A percentile compares a stretch with the other conserved stretches of the same genome.
Evolutionary conservation across 1,140 invertebrate species (phyloP).

Genomic region (Atta cephalotes): DNA sequence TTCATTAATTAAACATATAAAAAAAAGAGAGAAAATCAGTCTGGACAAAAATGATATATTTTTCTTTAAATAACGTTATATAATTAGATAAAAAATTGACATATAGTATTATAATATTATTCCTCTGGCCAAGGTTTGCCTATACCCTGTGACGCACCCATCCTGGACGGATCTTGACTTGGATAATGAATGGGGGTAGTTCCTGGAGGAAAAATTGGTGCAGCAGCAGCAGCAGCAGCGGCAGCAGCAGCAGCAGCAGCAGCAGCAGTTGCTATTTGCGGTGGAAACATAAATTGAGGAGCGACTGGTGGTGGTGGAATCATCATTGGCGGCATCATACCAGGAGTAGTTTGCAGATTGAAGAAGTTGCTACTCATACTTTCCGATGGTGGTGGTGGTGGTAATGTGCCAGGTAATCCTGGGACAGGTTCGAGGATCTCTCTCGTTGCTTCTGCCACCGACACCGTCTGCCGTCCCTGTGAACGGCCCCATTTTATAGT

Average conservation of each 20-base stretch:
- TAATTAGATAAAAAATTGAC: slow-evolving; percentile 39
- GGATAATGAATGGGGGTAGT: slow-evolving; percentile 94
- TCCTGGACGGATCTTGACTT: slow-evolving; percentile 96
- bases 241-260: slow-evolving; percentile 83
- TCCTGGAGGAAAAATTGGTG: slow-evolving; percentile 86
- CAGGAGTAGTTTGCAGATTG: slow-evolving; percentile 88
- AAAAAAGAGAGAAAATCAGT: background rate
- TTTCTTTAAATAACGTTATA: background rate
- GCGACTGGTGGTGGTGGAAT: slow-evolving; percentile 86
- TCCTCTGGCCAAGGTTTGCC: slow-evolving; percentile 86
- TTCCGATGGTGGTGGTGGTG: slow-evolving; percentile 89
- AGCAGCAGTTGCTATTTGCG: slow-evolving; percentile 83
- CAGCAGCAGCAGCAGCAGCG: slow-evolving; percentile 72
- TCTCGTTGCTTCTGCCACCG: slow-evolving; percentile 85
- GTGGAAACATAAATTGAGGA: slow-evolving; percentile 86
- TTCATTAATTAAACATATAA: no score
- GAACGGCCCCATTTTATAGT: slow-evolving; percentile 99
- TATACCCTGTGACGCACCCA: slow-evolving; percentile 90
- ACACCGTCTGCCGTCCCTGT: slow-evolving; percentile 89
- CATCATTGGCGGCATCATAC: slow-evolving; percentile 87
- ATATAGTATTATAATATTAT: slow-evolving; percentile 65
- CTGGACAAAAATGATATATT: background rate
- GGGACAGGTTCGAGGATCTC: slow-evolving; percentile 93
- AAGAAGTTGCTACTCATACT: slow-evolving; percentile 88
- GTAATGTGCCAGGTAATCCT: slow-evolving; percentile 93